These are phyloP conservation scores for Takifugu bimaculatus DNA, from an alignment of 2,113 vertebrate species.

Conservation along the genomic window DNA sequence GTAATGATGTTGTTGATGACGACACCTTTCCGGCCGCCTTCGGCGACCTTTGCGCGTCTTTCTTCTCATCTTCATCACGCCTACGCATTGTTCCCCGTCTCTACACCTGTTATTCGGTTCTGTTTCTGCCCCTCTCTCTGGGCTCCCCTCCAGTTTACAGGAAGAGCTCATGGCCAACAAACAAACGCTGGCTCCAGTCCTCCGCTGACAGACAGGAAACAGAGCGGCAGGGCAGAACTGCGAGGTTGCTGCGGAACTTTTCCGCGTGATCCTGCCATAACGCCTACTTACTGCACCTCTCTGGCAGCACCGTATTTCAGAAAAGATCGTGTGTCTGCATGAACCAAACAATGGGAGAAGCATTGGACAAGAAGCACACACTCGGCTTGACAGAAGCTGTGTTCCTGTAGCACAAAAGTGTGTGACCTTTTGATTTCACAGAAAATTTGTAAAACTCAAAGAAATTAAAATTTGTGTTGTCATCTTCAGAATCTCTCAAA, in stretches of 20 bases:
- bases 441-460: too few species aligned
- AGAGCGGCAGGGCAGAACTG: conserved; percentile 57
- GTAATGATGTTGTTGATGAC: too few species aligned
- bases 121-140: conserved; percentile 32
- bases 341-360: background rate
- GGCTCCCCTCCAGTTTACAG: conserved; percentile 64
- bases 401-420: too few species aligned
- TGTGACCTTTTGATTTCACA: too few species aligned
- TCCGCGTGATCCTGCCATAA: conserved; percentile 53
- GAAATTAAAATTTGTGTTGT: too few species aligned
- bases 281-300: conserved; percentile 50
- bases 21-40: too few species aligned
- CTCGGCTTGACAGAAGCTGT: too few species aligned
- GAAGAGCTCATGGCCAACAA: conserved; percentile 59
- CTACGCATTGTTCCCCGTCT: background rate
- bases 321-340: conserved; percentile 16
- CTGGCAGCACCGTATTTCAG: conserved; percentile 6
- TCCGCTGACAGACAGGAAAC: conserved; percentile 48
- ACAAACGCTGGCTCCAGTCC: conserved; percentile 60
- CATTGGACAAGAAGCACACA: too few species aligned
- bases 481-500: too few species aligned
- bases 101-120: conserved; percentile 14
- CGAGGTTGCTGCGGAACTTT: conserved; percentile 48
- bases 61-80: conserved; percentile 22
- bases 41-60: conserved; percentile 8